Conservation (phyloP, 2,888 invertebrate species). For the Melolontha melolontha region DNA sequence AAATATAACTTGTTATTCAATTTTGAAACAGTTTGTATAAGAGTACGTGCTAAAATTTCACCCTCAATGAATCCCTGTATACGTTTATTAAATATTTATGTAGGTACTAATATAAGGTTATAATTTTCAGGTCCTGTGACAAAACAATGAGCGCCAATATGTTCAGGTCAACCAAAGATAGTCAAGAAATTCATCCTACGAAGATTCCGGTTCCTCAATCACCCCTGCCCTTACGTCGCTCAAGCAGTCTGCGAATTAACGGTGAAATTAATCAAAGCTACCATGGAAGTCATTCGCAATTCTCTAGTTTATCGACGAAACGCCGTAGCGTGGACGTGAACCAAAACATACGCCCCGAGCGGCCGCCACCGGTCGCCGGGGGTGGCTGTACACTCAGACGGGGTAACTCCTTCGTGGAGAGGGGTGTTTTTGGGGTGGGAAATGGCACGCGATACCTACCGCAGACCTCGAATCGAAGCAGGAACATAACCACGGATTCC, state of each 20-base stretch:
- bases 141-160: slow-evolving; percentile 52
- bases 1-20: too few relatives aligned
- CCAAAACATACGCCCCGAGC: slow-evolving; percentile 35
- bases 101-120: too few relatives aligned
- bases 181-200: slow-evolving; percentile 27
- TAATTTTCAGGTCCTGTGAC: slow-evolving; percentile 16
- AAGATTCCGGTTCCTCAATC: slow-evolving; percentile 51
- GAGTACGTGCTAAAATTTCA: too few relatives aligned
- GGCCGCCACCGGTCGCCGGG: slow-evolving; percentile 17
- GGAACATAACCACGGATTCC: slow-evolving; percentile 74
- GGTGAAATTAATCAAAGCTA: slow-evolving; percentile 44
- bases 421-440: slow-evolving; percentile 60
- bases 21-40: too few relatives aligned
- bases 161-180: slow-evolving; percentile 48
- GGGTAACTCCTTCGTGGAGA: slow-evolving; percentile 61
- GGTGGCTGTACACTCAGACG: slow-evolving; percentile 52
- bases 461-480: slow-evolving; percentile 66
- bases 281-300: background rate
- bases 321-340: slow-evolving; percentile 41
- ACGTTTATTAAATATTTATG: too few relatives aligned
- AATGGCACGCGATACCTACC: slow-evolving; percentile 66
- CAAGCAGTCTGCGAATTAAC: slow-evolving; percentile 53
- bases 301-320: slow-evolving; percentile 18
- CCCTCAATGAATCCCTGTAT: too few relatives aligned
- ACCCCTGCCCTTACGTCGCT: slow-evolving; percentile 51